phyloP scores from a whole-genome alignment of 2,888 invertebrate species.

The Fabriciana adippe region DNA sequence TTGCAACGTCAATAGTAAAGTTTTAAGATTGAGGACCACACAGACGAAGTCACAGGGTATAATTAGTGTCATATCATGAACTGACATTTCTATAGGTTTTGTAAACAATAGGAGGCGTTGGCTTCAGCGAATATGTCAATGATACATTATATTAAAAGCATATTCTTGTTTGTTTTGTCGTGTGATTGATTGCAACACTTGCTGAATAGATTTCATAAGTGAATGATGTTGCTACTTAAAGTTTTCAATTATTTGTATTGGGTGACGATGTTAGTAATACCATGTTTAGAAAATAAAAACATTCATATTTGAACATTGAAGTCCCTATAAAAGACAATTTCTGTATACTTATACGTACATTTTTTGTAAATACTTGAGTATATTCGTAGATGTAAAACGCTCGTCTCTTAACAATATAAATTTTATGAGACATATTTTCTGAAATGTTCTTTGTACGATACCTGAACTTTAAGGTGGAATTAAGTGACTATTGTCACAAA shows the following conservation, averaged over 20 bases:
- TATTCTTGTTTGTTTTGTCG: slow-evolving; percentile 47
- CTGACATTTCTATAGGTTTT: slow-evolving; percentile 29
- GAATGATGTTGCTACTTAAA: not conserved
- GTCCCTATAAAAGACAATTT: no score
- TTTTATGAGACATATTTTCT: no score
- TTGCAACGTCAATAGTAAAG: not conserved
- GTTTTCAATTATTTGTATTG: slow-evolving; percentile 21
- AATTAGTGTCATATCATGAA: not conserved
- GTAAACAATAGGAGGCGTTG: slow-evolving; percentile 42
- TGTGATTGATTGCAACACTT: slow-evolving; percentile 48
- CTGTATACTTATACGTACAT: no score
- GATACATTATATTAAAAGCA: slow-evolving; percentile 48
- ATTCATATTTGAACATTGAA: no score
- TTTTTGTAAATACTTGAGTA: no score
- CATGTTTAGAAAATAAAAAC: not conserved
- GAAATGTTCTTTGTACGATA: no score
- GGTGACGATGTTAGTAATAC: not conserved
- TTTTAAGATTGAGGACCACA: not conserved
- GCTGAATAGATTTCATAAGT: slow-evolving; percentile 20
- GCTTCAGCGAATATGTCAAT: slow-evolving; percentile 25
- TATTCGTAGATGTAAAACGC: no score
- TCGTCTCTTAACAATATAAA: no score
- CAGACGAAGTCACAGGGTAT: slow-evolving; percentile 1
- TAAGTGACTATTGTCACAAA: no score
- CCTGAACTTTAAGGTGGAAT: no score